Conservation (phyloP, 1,140 invertebrate species). For the Saccostrea glomerata region DNA sequence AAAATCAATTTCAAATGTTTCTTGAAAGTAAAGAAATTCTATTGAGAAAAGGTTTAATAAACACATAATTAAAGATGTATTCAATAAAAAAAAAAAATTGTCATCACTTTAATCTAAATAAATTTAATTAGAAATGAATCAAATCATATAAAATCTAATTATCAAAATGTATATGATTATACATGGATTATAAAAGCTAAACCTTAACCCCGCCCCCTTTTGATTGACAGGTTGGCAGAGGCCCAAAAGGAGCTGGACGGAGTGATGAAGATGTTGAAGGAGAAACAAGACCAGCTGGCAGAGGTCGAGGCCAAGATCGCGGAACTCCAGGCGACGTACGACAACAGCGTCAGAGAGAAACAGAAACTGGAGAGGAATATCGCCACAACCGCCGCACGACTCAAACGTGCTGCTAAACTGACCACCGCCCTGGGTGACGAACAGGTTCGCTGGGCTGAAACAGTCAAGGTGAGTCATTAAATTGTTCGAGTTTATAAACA, state of each 20-base stretch:
- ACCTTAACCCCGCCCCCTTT: neutral
- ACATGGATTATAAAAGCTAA: too few species aligned
- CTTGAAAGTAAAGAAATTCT: too few species aligned
- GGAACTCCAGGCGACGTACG: conserved; percentile 79
- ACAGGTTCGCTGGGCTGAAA: conserved; percentile 88
- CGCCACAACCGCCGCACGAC: conserved; percentile 86
- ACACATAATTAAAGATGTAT: too few species aligned
- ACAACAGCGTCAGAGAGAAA: conserved; percentile 82
- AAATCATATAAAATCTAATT: too few species aligned
- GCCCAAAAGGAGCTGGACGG: conserved; percentile 77
- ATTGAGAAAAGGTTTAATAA: too few species aligned
- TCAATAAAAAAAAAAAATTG: too few species aligned
- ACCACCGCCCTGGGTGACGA: conserved; percentile 92
- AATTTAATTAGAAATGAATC: too few species aligned
- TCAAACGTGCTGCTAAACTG: conserved; percentile 89
- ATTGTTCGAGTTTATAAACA: too few species aligned
- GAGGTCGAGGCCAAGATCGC: conserved; percentile 79
- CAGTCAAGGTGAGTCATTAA: conserved; percentile 82
- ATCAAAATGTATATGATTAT: too few species aligned
- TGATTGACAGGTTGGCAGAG: conserved; percentile 82
- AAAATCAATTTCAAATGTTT: too few species aligned
- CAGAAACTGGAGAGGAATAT: conserved; percentile 84
- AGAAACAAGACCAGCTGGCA: conserved; percentile 78
- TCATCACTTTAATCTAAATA: too few species aligned
- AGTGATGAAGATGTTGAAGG: conserved; percentile 76